Evolutionary conservation across 2,888 invertebrate species (phyloP).

Genomic region (Eristalinus aeneus): DNA sequence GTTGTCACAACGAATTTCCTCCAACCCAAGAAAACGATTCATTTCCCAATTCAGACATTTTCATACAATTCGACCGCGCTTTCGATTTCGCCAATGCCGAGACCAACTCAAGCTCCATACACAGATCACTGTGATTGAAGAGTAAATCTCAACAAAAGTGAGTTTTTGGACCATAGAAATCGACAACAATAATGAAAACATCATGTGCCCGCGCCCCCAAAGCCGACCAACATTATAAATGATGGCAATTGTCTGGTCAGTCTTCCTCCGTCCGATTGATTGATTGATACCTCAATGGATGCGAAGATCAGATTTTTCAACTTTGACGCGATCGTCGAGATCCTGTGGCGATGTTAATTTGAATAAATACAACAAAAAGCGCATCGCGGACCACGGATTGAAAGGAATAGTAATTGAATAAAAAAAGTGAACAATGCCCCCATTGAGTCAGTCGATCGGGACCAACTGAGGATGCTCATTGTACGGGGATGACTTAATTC

Average conservation of each 20-base stretch:
- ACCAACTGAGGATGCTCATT: not conserved
- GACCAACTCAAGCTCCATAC: not conserved
- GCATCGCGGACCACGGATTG: not conserved
- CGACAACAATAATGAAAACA: conserved; percentile 30
- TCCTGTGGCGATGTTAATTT: conserved; percentile 30
- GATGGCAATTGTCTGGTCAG: not conserved
- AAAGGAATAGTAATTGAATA: conserved; percentile 7
- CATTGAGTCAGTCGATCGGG: not conserved
- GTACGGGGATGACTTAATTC: not conserved
- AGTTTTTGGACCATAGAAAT: conserved; percentile 17
- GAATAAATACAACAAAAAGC: conserved; percentile 6
- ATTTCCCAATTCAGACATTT: not conserved
- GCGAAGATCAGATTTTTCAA: conserved; percentile 26
- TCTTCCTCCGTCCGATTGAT: conserved; percentile 29
- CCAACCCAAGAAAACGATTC: not conserved
- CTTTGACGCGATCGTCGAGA: conserved; percentile 14
- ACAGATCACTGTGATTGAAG: not conserved
- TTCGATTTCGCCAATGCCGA: not conserved
- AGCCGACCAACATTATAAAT: conserved; percentile 24
- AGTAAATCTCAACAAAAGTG: conserved; percentile 14
- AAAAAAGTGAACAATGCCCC: not conserved
- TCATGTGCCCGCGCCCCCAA: conserved; percentile 4
- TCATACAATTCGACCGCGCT: not conserved
- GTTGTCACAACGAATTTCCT: too few relatives aligned
- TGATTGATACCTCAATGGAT: conserved; percentile 32